Evolutionary conservation across 1,140 invertebrate genomes (phyloP), one percentile per base, ranked within the genome.

Genomic region (Drosophila yakuba): DNA sequence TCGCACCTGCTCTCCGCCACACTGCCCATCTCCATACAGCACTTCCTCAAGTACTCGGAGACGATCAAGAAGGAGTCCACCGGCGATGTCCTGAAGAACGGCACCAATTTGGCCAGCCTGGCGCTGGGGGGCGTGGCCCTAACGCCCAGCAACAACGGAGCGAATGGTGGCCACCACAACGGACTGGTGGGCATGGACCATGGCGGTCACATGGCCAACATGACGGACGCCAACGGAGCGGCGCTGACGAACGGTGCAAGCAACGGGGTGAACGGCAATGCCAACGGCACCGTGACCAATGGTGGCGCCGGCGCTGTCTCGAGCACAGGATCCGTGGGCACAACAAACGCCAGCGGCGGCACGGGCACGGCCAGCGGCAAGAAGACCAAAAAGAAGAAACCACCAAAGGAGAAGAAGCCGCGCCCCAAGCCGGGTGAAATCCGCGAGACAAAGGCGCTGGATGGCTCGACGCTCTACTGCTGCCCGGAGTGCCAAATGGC

Each of bases 401-500:
- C 94, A 0, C 94, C 95, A 43, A 92, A 92, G 89, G 91, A 92
- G 38, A 95, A 95, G 89, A 95, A 95, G 83, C 95, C 95, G 5
- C 94, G 95, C 74, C 95, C 95, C 0, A 97, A 97, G 86, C 96
- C 96, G 0, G 96, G 96, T 32, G 96, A 97, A 93, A 97, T 97
- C 77, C 94, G 96, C 57, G 93, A 97, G 23, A 96, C 96, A 0
- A 97, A 96, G 28, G 96, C 96, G 6, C 91, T 97, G 43, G 96
- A 97, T 78, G 96, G 97, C 14, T 96, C 96, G 8, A 96, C 96
- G 0, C 91, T 97, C 2, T 97, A 97, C 86, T 97, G 96, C 85
- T 97, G 96, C 91, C 96, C 96, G 1, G 96, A 97, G 86, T 97
- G 97, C 89, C 96, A 97, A 90, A 96, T 97, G 96, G 96, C 96